A percentile compares a stretch with the other conserved stretches of the same genome.
Conservation (phyloP, 2,888 invertebrate species). For the Chromoteleia sp. region DNA sequence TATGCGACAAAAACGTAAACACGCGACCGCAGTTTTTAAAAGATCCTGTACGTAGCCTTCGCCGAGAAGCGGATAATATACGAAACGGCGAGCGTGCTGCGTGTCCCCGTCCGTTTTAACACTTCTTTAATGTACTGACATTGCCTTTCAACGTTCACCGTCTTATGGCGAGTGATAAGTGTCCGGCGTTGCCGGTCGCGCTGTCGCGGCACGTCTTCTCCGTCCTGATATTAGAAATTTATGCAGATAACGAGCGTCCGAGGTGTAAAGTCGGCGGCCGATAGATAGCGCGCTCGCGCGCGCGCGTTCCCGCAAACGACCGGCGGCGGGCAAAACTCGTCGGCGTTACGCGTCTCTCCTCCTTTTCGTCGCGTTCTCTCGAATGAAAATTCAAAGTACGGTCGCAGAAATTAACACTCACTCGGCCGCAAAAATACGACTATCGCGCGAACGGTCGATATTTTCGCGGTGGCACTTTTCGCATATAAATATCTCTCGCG, state of each 20-base stretch:
- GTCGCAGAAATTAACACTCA: conserved; percentile 51
- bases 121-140: conserved; percentile 71
- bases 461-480: conserved; percentile 52
- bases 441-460: conserved; percentile 33
- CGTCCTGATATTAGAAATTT: conserved; percentile 72
- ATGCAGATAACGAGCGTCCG: conserved; percentile 70
- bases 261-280: conserved; percentile 68
- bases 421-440: conserved; percentile 47
- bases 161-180: conserved; percentile 69
- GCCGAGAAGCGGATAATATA: conserved; percentile 62
- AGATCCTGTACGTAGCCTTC: conserved; percentile 57
- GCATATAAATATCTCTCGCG: conserved; percentile 58
- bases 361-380: conserved; percentile 3
- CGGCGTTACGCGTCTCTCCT: background rate
- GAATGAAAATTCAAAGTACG: conserved; percentile 5
- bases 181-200: conserved; percentile 49
- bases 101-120: conserved; percentile 65
- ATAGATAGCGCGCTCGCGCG: conserved; percentile 65
- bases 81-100: conserved; percentile 63
- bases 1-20: background rate
- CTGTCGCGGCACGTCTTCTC: conserved; percentile 64
- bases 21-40: conserved; percentile 51
- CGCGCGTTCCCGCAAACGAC: conserved; percentile 16
- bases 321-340: conserved; percentile 31
- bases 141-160: conserved; percentile 67